Base-by-base conservation (phyloP, 2,113 vertebrate species). In the Himantopus leucocephalus region DNA sequence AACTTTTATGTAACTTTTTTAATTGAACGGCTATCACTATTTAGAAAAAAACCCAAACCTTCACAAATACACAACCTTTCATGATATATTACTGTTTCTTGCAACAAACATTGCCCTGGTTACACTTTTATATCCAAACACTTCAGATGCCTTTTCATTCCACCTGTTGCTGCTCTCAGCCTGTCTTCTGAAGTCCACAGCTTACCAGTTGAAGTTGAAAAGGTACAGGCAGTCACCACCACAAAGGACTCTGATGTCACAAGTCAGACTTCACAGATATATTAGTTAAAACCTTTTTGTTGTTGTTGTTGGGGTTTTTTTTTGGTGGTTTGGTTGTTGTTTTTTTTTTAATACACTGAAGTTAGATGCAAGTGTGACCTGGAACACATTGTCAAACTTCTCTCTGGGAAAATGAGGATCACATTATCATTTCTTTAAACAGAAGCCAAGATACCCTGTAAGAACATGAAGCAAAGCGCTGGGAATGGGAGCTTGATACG, bases 171-270 rank as follows among this genome's bases (percentile, higher is more conserved):
- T 27, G 34, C 48, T 66, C 10, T 35, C 45, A 27, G 35, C 8
- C 63, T 16, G 5, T 5, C 34, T 66, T 77, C 45, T 34, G 14
- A 88, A 72, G 5, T 8, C 48, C 43, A 48, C 58, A 87, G 24
- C 13, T 48, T 68, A 56, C 1, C 1, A 8, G 14, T 50, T 17
- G 8, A 71, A 45, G 17, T 0, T 29, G 11, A 41, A 55, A 74
- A 90, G 5, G 45, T 23, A 48, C 17, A 35, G 12, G 27, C 35
- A 67, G 41, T 6, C 15, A 39, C 4, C 26, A 39, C 4, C 1
- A 5, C 0, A 0, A 67, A 52, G 32, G 23, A 10, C 6, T 39
- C 43, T 4, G 8, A 58, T 15, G 5, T 14, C 59, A 37, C 0
- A 0, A 56, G 21, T 20, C 48, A 74, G n/a, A 77, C 10, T 60